These are phyloP conservation scores for Syritta pipiens DNA, from an alignment of 2,888 invertebrate genomes.

Conservation along the genomic window DNA sequence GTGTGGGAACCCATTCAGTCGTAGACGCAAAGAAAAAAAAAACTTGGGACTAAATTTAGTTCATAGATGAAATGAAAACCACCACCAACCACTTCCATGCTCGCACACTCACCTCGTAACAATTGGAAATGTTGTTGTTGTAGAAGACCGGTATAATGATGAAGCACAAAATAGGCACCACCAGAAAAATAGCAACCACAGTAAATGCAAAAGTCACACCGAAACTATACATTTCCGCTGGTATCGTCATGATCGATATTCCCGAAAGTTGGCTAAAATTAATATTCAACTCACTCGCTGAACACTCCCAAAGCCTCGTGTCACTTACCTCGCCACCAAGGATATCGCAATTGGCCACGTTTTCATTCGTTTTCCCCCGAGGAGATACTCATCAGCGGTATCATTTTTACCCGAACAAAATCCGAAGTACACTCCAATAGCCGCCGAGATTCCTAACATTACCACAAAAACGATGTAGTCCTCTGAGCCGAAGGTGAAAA, in stretches of 20 bases:
- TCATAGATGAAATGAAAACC: too few relatives aligned
- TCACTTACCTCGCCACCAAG: slow-evolving; percentile 80
- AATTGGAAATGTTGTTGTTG: slow-evolving; percentile 77
- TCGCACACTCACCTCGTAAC: slow-evolving; percentile 74
- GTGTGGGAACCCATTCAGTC: too few relatives aligned
- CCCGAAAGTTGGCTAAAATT: slow-evolving; percentile 79
- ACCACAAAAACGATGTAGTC: slow-evolving; percentile 81
- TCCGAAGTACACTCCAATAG: slow-evolving; percentile 81
- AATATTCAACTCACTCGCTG: too few relatives aligned
- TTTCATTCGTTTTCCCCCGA: slow-evolving; percentile 80
- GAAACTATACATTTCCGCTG: slow-evolving; percentile 80
- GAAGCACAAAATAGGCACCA: slow-evolving; percentile 71
- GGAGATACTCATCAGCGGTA: slow-evolving; percentile 78
- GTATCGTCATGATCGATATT: slow-evolving; percentile 80
- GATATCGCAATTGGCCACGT: slow-evolving; percentile 82
- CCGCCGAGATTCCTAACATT: slow-evolving; percentile 80
- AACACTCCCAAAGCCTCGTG: too few relatives aligned
- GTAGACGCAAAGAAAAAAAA: too few relatives aligned
- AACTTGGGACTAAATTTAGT: too few relatives aligned
- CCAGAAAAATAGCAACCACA: slow-evolving; percentile 76
- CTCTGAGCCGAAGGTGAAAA: slow-evolving; percentile 46
- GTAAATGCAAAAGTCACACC: slow-evolving; percentile 78
- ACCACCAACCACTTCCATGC: too few relatives aligned
- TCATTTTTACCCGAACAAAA: slow-evolving; percentile 77
- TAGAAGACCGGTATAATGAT: slow-evolving; percentile 79